phyloP scores from a whole-genome alignment of 2,888 invertebrate genomes.

The Hyposoter didymator region DNA sequence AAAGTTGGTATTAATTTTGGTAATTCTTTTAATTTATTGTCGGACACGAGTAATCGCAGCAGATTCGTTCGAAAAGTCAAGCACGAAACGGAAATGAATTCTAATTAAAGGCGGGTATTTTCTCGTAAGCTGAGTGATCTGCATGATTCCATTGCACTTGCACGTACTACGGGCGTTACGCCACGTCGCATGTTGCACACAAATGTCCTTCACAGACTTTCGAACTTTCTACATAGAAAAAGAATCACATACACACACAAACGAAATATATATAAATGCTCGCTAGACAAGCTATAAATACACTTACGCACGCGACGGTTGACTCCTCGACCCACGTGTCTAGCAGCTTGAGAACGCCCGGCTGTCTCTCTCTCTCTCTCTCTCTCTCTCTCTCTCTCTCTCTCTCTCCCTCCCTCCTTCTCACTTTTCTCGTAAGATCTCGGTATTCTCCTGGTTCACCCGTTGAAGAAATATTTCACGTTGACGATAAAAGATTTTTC shows the following conservation, averaged over 20 bases:
- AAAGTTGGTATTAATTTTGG: neutral
- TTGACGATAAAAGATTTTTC: constrained; percentile 43
- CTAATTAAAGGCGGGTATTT: constrained; percentile 59
- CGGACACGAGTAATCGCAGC: neutral
- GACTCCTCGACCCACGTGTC: constrained; percentile 79
- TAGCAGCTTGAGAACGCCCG: constrained; percentile 76
- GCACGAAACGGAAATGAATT: constrained; percentile 62
- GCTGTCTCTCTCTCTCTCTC: constrained; percentile 56
- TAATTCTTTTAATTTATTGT: neutral
- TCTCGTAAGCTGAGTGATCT: constrained; percentile 54
- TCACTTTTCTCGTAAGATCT: constrained; percentile 7
- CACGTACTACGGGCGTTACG: constrained; percentile 58
- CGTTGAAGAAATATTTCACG: constrained; percentile 57
- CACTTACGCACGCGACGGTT: constrained; percentile 76
- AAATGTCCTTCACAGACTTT: constrained; percentile 52
- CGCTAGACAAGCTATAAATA: constrained; percentile 77
- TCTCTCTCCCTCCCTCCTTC: constrained; percentile 27
- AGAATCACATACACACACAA: neutral
- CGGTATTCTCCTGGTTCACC: constrained; percentile 31
- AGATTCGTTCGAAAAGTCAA: constrained; percentile 12
- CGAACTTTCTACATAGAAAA: constrained; percentile 27
- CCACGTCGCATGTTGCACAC: constrained; percentile 60
- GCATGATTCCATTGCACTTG: constrained; percentile 60
- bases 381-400: constrained; percentile 56
- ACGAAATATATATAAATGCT: constrained; percentile 9